Percentiles rank a stretch among this genome's conserved stretches.
Conservation (phyloP, 2,113 vertebrate genomes). For the Ptilonorhynchus violaceus region DNA sequence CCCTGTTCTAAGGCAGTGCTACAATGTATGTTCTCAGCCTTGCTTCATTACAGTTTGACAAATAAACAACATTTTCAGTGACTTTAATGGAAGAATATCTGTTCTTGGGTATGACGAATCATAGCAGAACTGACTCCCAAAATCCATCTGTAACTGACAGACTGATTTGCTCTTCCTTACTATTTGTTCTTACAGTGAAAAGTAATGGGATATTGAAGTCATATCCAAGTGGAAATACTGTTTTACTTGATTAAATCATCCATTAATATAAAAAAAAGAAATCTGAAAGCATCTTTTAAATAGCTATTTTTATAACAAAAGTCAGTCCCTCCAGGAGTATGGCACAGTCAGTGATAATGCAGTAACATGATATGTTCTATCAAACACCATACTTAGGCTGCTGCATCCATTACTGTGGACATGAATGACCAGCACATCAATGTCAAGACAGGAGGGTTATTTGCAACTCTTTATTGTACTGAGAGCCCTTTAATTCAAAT, state of each 20-base stretch:
- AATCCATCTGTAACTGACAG: background rate
- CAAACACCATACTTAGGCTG: background rate
- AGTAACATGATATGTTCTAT: background rate
- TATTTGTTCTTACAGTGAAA: background rate
- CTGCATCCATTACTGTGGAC: background rate
- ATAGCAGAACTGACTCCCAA: background rate
- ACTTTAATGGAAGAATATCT: background rate
- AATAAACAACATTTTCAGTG: background rate
- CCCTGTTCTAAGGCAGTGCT: background rate
- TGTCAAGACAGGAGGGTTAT: fast-evolving
- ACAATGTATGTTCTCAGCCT: background rate
- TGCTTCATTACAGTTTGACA: background rate
- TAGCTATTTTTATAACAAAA: background rate
- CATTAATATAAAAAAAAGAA: background rate
- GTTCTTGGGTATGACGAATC: background rate
- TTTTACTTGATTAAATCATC: background rate
- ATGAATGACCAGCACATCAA: background rate
- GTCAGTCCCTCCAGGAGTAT: background rate
- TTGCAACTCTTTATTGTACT: background rate
- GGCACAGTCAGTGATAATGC: background rate
- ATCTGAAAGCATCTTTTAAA: background rate
- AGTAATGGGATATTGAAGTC: background rate
- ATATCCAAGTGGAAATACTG: background rate
- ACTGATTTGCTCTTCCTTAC: background rate
- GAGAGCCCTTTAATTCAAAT: background rate